Percentiles rank a stretch among this genome's conserved stretches.
Evolutionary conservation across 92 coral and sea anemone genomes (phyloP).

Genomic region (Zoanthus sociatus): DNA sequence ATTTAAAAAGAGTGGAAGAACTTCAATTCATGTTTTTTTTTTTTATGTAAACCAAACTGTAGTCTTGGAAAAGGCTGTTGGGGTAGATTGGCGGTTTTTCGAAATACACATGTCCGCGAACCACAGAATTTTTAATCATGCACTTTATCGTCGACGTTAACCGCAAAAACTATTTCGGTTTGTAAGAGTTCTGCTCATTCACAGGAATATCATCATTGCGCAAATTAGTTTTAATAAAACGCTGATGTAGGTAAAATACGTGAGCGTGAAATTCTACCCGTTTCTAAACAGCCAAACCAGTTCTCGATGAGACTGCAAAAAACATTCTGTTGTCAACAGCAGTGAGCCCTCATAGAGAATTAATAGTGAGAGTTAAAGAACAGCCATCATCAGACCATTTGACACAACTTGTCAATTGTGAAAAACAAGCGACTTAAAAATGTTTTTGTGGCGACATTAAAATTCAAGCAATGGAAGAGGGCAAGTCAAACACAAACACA

Average conservation of each 20-base stretch:
- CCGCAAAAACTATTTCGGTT: conserved; percentile 41
- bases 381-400: conserved; percentile 46
- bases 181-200: conserved; percentile 1
- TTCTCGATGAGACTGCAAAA: conserved; percentile 28
- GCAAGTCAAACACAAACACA: conserved; percentile 62
- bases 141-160: conserved; percentile 34
- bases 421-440: conserved; percentile 82
- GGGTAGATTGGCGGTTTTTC: conserved; percentile 21
- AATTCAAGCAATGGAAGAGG: conserved; percentile 72
- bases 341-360: conserved; percentile 68
- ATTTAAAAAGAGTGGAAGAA: background rate
- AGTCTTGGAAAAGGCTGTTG: background rate
- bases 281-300: conserved; percentile 22
- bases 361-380: conserved; percentile 54
- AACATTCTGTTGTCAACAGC: conserved; percentile 40
- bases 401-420: conserved; percentile 59
- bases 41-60: background rate
- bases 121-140: conserved; percentile 42
- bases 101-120: conserved; percentile 16
- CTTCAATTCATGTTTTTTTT: conserved; percentile 4
- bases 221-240: conserved; percentile 36
- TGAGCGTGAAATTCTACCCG: conserved; percentile 41
- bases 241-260: conserved; percentile 50
- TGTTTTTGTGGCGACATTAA: conserved; percentile 75
- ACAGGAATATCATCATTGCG: conserved; percentile 37